Base-by-base conservation (phyloP, 2,797 vertebrate genomes). In the Clarias laeviceps region DNA sequence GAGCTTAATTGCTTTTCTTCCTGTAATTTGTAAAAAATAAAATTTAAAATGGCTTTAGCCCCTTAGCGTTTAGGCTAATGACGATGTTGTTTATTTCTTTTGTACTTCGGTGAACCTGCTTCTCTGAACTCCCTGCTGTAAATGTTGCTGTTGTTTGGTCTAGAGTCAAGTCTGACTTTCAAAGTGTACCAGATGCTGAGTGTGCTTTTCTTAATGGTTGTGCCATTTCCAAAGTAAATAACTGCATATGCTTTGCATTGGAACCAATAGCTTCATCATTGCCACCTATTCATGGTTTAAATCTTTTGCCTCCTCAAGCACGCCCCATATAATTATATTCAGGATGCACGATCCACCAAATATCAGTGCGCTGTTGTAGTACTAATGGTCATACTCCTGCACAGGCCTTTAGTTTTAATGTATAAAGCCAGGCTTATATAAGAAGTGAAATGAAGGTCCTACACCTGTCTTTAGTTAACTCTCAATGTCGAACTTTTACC, bases 1-100 rank as follows among this genome's bases (percentile, higher is more conserved):
- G 24, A 59, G 34, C 77, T 86, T 82, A 77, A 87, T 84, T 83
- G 77, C 81, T 34, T 22, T 62, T 72, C 45, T 65, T 84, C 45
- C 65, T 85, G 45, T 57, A 83, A 87, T 80, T 80, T 59, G 56
- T 9, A 45, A 45, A 45, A 45, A 45, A 45, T 9, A 11, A 11
- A 45, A 1, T n/a, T n/a, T n/a, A 9, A 37, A 37, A 4, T 12
- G 18, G 8, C n/a, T 66, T 50, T 27, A 12, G 22, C 20, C 54
- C 15, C 74, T 22, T 24, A 0, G 29, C 61, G 8, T 59, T 59
- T 40, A 50, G 2, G 7, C 17, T 45, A 2, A 34, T 65, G 61
- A 22, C 24, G 27, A n/a, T 72, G 12, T 14, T 72, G 73, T 40
- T 37, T 62, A 62, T 45, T 80, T 65, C 14, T 80, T 45, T 5